Conservation (phyloP, 1,140 invertebrate genomes). For the Drosophila prosaltans region DNA sequence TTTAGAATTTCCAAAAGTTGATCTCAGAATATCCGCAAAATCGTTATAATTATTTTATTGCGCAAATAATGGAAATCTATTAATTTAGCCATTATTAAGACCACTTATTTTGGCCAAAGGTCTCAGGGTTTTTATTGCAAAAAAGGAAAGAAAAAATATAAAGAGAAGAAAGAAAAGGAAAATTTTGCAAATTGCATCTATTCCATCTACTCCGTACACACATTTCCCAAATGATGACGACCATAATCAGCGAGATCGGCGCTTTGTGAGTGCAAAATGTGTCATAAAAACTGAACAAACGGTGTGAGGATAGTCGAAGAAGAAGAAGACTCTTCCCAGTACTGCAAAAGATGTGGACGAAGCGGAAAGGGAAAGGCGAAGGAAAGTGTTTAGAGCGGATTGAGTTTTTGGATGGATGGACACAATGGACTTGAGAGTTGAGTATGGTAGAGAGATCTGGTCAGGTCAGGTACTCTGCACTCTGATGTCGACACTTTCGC, state of each 20-base stretch:
- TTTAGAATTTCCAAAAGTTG: not conserved
- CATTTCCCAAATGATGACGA: slow-evolving; percentile 64
- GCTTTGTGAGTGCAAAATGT: slow-evolving; percentile 72
- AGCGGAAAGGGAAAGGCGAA: slow-evolving; percentile 11
- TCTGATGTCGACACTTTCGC: slow-evolving; percentile 39
- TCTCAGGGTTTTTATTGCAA: slow-evolving; percentile 22
- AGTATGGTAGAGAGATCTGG: not conserved
- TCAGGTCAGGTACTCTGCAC: slow-evolving; percentile 20
- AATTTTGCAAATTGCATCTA: slow-evolving; percentile 38
- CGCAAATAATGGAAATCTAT: not conserved
- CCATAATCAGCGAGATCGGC: slow-evolving; percentile 78
- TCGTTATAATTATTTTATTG: not conserved
- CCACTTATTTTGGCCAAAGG: slow-evolving; percentile 1
- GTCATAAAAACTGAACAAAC: slow-evolving; percentile 58
- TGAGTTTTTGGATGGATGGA: slow-evolving; percentile 28
- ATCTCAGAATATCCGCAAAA: not conserved
- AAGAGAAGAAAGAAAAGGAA: not conserved
- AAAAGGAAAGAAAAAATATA: not conserved
- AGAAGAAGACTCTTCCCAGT: slow-evolving; percentile 1
- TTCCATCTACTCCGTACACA: slow-evolving; percentile 22
- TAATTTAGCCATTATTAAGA: slow-evolving; percentile 5
- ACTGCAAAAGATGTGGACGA: not conserved
- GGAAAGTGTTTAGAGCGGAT: slow-evolving; percentile 47
- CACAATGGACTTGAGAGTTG: not conserved
- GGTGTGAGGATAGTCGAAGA: slow-evolving; percentile 3